These are phyloP conservation scores for Craseonycteris thonglongyai DNA, from an alignment of 2,113 vertebrate genomes.

Conservation along the genomic window DNA sequence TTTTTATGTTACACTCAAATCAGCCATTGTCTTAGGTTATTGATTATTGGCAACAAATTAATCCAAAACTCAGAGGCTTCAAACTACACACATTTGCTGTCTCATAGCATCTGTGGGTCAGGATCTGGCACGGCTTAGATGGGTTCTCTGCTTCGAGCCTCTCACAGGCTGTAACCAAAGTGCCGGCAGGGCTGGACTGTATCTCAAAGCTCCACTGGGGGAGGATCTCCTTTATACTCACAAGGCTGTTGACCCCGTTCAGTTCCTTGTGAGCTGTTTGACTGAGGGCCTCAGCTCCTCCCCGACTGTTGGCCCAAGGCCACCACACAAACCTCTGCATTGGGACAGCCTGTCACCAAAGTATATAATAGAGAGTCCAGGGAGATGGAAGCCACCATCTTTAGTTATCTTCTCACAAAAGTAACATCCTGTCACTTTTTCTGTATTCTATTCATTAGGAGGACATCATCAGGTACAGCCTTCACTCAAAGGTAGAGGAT, in stretches of 20 bases:
- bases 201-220: not conserved
- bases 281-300: not conserved
- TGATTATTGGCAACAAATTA: not conserved
- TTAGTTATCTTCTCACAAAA: not conserved
- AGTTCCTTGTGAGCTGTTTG: not conserved
- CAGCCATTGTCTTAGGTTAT: not conserved
- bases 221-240: not conserved
- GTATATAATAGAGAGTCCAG: not conserved
- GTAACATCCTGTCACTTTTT: not conserved
- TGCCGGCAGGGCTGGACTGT: rapidly evolving
- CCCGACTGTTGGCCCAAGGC: not conserved
- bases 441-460: not conserved
- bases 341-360: rapidly evolving
- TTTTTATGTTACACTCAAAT: not conserved
- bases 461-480: not conserved
- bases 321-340: not conserved
- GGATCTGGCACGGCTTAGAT: not conserved
- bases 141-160: not conserved
- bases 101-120: not conserved
- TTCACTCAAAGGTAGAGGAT: not conserved
- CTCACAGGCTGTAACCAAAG: not conserved
- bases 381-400: not conserved
- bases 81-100: not conserved
- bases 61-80: not conserved
- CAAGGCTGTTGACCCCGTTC: not conserved